A percentile compares a stretch with the other conserved stretches of the same genome.
Conservation (phyloP, 2,888 invertebrate species). For the Trisateles emortualis region DNA sequence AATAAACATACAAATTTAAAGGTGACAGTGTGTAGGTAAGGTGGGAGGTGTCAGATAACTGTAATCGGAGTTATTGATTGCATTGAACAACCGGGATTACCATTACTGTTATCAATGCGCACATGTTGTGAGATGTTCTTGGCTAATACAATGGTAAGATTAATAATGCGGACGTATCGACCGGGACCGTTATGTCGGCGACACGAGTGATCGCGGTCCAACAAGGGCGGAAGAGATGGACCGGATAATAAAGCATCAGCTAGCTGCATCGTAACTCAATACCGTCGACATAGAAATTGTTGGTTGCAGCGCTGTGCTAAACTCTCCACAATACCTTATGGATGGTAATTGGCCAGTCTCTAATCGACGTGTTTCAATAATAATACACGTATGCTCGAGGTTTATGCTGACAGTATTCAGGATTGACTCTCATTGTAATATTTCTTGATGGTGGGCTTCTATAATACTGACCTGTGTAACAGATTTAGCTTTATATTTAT, state of each 20-base stretch:
- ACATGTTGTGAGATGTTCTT: constrained; percentile 77
- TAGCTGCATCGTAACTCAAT: constrained; percentile 79
- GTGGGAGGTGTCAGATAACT: constrained; percentile 71
- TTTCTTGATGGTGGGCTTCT: constrained; percentile 5
- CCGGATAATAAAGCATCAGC: constrained; percentile 83
- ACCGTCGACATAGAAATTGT: constrained; percentile 81
- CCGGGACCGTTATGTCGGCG: constrained; percentile 75
- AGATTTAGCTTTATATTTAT: background rate
- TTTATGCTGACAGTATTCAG: constrained; percentile 50
- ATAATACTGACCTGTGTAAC: constrained; percentile 11
- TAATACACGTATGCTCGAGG: constrained; percentile 54
- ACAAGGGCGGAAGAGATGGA: constrained; percentile 85
- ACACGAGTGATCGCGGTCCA: constrained; percentile 80
- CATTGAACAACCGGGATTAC: constrained; percentile 68
- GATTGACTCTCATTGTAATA: constrained; percentile 46
- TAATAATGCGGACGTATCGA: constrained; percentile 81
- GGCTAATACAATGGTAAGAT: constrained; percentile 84
- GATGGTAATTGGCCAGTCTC: constrained; percentile 73
- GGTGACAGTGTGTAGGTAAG: constrained; percentile 46
- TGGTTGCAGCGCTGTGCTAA: constrained; percentile 70
- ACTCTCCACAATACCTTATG: constrained; percentile 66
- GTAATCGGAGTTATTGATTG: constrained; percentile 79
- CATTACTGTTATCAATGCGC: constrained; percentile 81
- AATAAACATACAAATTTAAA: constrained; percentile 11
- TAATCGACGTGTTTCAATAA: constrained; percentile 74